These are phyloP conservation scores for Empidonax traillii DNA, from an alignment of 2,113 vertebrate genomes.

Conservation along the genomic window DNA sequence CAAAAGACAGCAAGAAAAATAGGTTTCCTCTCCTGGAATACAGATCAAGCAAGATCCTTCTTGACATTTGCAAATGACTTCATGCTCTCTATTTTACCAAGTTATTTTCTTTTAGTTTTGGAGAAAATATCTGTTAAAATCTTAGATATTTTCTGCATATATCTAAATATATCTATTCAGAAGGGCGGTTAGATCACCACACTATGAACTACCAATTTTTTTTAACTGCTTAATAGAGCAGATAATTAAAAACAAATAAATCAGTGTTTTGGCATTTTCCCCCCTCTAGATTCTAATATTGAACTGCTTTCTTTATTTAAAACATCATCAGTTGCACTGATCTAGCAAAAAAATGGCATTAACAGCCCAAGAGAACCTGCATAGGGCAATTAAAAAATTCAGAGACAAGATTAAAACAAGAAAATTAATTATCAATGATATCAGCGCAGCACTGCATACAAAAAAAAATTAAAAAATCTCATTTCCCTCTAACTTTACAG, in stretches of 20 bases:
- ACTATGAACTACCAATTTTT: background rate
- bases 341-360: constrained; percentile 61
- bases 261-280: background rate
- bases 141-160: background rate
- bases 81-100: background rate
- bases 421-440: constrained; percentile 52
- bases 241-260: constrained; percentile 60
- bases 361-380: constrained; percentile 44
- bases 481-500: background rate
- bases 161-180: background rate
- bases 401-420: constrained; percentile 43
- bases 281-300: background rate
- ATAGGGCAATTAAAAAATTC: constrained; percentile 42
- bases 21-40: background rate
- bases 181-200: background rate
- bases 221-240: constrained; percentile 5
- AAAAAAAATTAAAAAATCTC: background rate
- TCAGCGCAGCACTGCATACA: background rate
- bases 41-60: background rate
- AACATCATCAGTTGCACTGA: constrained; percentile 39
- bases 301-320: constrained; percentile 48
- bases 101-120: background rate
- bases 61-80: background rate
- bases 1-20: background rate
- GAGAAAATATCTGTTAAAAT: background rate